phyloP scores from a whole-genome alignment of 2,113 vertebrate species.

The Deroptyus accipitrinus region DNA sequence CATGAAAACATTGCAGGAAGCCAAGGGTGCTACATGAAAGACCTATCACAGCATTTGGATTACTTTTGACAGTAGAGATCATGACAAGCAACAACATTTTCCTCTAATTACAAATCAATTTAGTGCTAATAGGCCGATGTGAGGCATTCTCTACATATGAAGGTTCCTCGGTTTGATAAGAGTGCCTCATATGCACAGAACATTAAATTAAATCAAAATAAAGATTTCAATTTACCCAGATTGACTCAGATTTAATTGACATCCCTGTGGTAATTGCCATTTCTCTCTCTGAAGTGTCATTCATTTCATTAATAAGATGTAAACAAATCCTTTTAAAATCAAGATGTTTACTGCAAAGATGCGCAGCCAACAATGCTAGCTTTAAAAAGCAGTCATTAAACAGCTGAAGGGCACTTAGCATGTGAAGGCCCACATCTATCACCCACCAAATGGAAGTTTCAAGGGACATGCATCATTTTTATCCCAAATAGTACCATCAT shows the following conservation, averaged over 20 bases:
- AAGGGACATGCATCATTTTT: background rate
- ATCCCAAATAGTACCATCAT: background rate
- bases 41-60: background rate
- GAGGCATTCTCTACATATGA: background rate
- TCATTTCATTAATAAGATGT: conserved; percentile 50
- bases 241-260: conserved; percentile 45
- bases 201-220: conserved; percentile 55
- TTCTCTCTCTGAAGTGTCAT: conserved; percentile 40
- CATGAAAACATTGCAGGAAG: background rate
- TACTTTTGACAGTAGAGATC: background rate
- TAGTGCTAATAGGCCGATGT: conserved; percentile 28
- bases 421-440: background rate
- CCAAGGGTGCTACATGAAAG: background rate
- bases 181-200: conserved; percentile 9
- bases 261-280: conserved; percentile 30
- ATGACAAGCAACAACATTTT: conserved; percentile 8
- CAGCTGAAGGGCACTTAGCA: background rate
- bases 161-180: background rate
- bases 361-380: background rate
- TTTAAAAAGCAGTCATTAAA: background rate
- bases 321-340: conserved; percentile 40
- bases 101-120: conserved; percentile 47
- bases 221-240: conserved; percentile 46
- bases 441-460: background rate
- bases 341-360: conserved; percentile 32